Evolutionary conservation across 53 echinoderm and acorn worm genomes (phyloP).

Genomic region (Henricia sp.): DNA sequence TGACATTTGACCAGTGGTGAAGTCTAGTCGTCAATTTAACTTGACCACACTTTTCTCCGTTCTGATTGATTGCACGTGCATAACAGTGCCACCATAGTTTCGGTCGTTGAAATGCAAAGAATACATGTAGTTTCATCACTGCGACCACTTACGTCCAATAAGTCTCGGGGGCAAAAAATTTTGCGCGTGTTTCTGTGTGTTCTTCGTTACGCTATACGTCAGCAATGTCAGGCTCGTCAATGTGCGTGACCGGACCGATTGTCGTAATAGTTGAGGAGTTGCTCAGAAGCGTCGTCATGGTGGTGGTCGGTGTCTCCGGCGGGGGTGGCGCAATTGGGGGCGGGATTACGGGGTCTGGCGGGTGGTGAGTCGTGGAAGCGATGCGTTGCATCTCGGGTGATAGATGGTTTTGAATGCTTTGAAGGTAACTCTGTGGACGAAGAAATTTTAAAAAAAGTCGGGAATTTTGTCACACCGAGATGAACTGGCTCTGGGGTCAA

Average conservation of each 20-base stretch:
- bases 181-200: too few relatives aligned
- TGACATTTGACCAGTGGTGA: too few relatives aligned
- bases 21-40: too few relatives aligned
- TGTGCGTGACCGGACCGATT: conserved; percentile 65
- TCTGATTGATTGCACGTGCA: too few relatives aligned
- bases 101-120: too few relatives aligned
- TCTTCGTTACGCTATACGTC: conserved; percentile 66
- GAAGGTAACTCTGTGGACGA: conserved; percentile 84
- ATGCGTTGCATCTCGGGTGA: conserved; percentile 97
- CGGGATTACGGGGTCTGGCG: conserved; percentile 75
- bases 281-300: conserved; percentile 69
- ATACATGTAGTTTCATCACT: too few relatives aligned
- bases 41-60: too few relatives aligned
- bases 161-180: too few relatives aligned
- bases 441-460: not conserved
- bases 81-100: too few relatives aligned
- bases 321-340: conserved; percentile 67
- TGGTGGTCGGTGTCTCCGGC: conserved; percentile 53
- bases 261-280: conserved; percentile 72
- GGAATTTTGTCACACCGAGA: not conserved
- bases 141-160: too few relatives aligned
- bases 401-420: conserved; percentile 94
- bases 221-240: conserved; percentile 67
- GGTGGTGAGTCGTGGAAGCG: conserved; percentile 92
- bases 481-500: not conserved